phyloP scores from a whole-genome alignment of 1,140 invertebrate genomes.

The Episyrphus balteatus region DNA sequence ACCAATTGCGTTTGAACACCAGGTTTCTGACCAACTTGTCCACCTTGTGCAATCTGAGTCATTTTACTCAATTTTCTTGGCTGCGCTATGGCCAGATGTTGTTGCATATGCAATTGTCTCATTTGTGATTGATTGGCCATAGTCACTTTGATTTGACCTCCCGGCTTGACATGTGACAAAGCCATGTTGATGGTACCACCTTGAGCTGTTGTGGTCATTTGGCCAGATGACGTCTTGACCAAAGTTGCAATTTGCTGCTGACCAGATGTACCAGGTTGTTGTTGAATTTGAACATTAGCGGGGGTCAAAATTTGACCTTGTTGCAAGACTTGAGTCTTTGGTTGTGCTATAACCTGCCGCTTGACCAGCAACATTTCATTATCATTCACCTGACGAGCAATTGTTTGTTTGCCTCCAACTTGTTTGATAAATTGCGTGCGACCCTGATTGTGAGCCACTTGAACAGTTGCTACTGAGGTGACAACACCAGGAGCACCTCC shows the following conservation, averaged over 20 bases:
- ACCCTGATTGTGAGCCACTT: slow-evolving; percentile 20
- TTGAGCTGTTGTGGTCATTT: slow-evolving; percentile 32
- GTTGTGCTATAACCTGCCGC: slow-evolving; percentile 49
- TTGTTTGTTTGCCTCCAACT: slow-evolving; percentile 37
- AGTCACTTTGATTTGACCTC: slow-evolving; percentile 41
- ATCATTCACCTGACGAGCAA: slow-evolving; percentile 48
- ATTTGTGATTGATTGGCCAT: slow-evolving; percentile 52
- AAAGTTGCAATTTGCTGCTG: slow-evolving; percentile 28
- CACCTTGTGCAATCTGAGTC: slow-evolving; percentile 38
- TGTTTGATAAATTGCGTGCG: slow-evolving; percentile 35
- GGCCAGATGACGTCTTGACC: slow-evolving; percentile 38
- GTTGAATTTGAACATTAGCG: slow-evolving; percentile 12
- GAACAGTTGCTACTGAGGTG: slow-evolving; percentile 20
- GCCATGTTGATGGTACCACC: slow-evolving; percentile 37
- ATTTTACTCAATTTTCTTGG: slow-evolving; percentile 50
- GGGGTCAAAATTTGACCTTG: slow-evolving; percentile 32
- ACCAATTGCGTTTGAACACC: slow-evolving; percentile 30
- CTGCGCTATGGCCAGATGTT: slow-evolving; percentile 46
- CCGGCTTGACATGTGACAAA: slow-evolving; percentile 29
- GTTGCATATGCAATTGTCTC: slow-evolving; percentile 55
- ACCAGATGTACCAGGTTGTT: slow-evolving; percentile 12
- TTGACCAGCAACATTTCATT: slow-evolving; percentile 62
- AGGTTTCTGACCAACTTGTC: slow-evolving; percentile 5
- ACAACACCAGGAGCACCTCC: slow-evolving; percentile 19
- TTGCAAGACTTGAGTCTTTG: slow-evolving; percentile 40